Evolutionary conservation across 2,888 invertebrate species (phyloP), one percentile per base, ranked within the genome.

Genomic region (Eudasyphora cyanicolor): DNA sequence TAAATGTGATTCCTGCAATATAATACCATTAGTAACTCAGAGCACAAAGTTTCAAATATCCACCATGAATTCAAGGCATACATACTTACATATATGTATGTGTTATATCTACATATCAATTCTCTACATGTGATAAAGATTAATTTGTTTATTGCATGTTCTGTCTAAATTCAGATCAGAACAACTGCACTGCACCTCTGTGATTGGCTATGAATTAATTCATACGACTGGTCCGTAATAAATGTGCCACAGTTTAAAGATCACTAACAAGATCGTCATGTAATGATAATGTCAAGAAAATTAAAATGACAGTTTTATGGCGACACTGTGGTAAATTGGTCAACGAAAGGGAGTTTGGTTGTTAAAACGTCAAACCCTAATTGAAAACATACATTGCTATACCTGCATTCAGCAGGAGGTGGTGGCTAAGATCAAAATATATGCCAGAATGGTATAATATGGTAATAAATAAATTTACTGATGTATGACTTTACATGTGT

Each of bases 71-170:
- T 32, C 8, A 32, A 45, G 12, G 14, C 14, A 45, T 4, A 4
- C 17, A 17, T 17, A 17, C 17, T 54, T 54, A 21, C 12, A 54
- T 54, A 21, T 21, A 54, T 54, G 19, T 54, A 54, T 54, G 21
- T 54, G 32, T 32, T 32, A 21, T 54, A 54, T 8, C 21, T 19
- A 54, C 60, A 62, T 35, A 32, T 29, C 64, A 38, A 38, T 10
- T 12, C 51, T n/a, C 12, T 38, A 32, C 32, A 32, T 32, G 12
- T 38, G 29, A 60, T 38, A 38, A 81, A 84, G 84, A 84, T 81
- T 76, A 76, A 84, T 81, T 78, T 76, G 80, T 81, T 78, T 76
- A 54, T 76, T 79, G 76, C 76, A 81, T 78, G 49, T 76, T 38
- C 21, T n/a, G 51, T 27, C 14, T 42, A 62, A 21, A 54, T 70